Evolutionary conservation across 1,140 invertebrate species (phyloP).

Genomic region (Argopecten irradians): DNA sequence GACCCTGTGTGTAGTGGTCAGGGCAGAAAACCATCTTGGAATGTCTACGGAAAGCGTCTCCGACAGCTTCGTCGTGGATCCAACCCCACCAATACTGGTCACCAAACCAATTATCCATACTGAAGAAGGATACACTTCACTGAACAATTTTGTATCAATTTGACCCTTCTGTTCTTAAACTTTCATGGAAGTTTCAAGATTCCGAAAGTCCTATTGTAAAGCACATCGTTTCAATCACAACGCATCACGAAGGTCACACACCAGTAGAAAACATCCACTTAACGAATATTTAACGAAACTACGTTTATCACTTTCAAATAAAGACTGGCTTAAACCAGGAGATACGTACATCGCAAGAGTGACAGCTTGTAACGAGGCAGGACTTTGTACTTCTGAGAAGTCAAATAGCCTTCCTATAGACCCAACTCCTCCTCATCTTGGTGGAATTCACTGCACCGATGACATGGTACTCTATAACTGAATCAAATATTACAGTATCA

Average conservation of each 20-base stretch:
- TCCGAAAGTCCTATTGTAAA: conserved; percentile 57
- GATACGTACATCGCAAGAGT: conserved; percentile 54
- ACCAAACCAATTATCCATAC: conserved; percentile 29
- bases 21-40: conserved; percentile 55
- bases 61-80: conserved; percentile 53
- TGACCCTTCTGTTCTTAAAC: conserved; percentile 54
- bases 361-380: conserved; percentile 61
- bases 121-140: not conserved
- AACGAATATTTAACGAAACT: conserved; percentile 32
- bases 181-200: conserved; percentile 61
- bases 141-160: conserved; percentile 27
- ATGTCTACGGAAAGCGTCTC: conserved; percentile 45
- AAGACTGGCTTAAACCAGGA: conserved; percentile 51
- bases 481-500: not conserved
- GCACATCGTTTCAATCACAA: conserved; percentile 48
- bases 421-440: conserved; percentile 57
- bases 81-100: conserved; percentile 40
- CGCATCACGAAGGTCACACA: conserved; percentile 51
- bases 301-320: conserved; percentile 29
- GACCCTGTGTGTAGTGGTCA: conserved; percentile 53
- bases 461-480: conserved; percentile 34
- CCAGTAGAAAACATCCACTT: conserved; percentile 37
- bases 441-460: conserved; percentile 53
- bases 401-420: conserved; percentile 53
- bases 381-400: conserved; percentile 50